Evolutionary conservation across 2,113 vertebrate genomes (phyloP), one percentile per base, ranked within the genome.

Genomic region (Neoarius graeffei): DNA sequence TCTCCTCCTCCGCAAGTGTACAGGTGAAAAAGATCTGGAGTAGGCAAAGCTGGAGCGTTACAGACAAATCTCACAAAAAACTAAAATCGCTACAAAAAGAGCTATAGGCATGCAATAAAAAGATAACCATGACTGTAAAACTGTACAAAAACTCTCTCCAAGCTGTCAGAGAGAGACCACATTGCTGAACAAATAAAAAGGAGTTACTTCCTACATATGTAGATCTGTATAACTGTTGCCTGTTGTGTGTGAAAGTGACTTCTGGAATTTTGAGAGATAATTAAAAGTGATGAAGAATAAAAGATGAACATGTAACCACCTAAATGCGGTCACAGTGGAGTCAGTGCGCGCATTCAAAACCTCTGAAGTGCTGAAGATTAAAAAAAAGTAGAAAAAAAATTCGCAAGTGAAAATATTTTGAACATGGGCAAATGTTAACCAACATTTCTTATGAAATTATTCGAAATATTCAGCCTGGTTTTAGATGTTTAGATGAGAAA

Each of bases 81-180:
- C 85, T n/a, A n/a, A 64, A 42, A 14, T 11, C 79, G 48, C 50
- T 67, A 79, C 60, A 86, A 54, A 79, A 86, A 56, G 25, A 84
- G 81, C 4, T 35, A 42, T 60, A 81, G 57, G 80, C 88, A 87
- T 89, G 86, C 89, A 85, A 35, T 84, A 19, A 79, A 84, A 89
- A 83, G 25, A 30, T 17, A 80, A 77, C 62, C 57, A 8, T 60
- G 54, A 87, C 54, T 84, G 85, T 79, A 87, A 87, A 89, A 82
- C 54, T 83, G 69, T 87, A 87, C 86, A 87, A 66, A 87, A 57
- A 60, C 10, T 57, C 59, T 30, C 23, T 67, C 64, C 15, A 73
- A 67, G 27, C 27, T 20, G 9, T 80, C 85, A 81, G 56, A 83
- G 7, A 83, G 20, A 62, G 2, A 0, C 62, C 56, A 52, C 14